Base-by-base conservation (phyloP, 2,888 invertebrate genomes). In the Himalopsyche tibetana region DNA sequence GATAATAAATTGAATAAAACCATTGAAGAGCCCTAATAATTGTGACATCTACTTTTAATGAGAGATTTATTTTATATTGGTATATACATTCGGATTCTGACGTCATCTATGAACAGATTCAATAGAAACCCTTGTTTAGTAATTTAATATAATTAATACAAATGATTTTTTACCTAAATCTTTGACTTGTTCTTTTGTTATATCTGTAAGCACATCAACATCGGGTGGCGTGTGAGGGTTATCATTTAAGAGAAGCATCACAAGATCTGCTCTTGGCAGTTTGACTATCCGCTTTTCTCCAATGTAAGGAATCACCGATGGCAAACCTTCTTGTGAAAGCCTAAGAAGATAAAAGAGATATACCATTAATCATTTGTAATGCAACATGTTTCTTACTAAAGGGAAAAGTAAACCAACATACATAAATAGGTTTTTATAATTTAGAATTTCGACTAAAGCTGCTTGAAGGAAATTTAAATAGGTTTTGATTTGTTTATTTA, bases 291-390 rank as follows among this genome's bases (percentile, higher is more conserved):
- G 94, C 86, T 91, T 91, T 0, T 93, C 90, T 0, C 96, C 96
- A 85, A 98, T 94, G 90, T 94, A 96, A 15, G 95, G 94, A 87
- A 95, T 93, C 89, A 97, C 94, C 89, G 96, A 96, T 88, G 94
- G 94, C 79, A 98, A 92, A 9, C 98, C 98, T 93, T 99, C 99
- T 91, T 99, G 98, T 0, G 98, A 97, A 90, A 99, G 94, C 88
- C 98, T 94, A 90, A 9, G 89, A 89, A 86, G 11, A 36, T 15
- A 74, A 74, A 74, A 9, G 11, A 45, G 9, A 45, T 5, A 40
- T 6, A 40, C 5, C 0, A 28, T 42, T 8, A 42, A 42, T 5
- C 8, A 8, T 42, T 6, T 45, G 2, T 45, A 6, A 45, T 0
- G 45, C 80, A 84, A 85, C 28, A 80, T 81, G 36, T 55, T 74